Base-by-base conservation (phyloP, 2,888 invertebrate species). In the Mylabris sibirica region DNA sequence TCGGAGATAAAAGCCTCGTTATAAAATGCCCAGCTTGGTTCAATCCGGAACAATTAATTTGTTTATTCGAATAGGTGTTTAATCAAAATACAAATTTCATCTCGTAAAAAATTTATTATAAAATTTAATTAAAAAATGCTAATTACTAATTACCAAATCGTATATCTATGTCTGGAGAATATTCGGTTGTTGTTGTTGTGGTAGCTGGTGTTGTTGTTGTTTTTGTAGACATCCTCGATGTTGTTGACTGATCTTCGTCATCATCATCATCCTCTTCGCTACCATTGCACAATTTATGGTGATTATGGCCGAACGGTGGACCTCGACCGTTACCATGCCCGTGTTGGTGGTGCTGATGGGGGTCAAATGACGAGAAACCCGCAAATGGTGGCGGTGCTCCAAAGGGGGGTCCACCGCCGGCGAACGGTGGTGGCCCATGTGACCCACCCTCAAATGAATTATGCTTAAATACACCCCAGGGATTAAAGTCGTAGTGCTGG, bases 121-220 rank as follows among this genome's bases (percentile, higher is more conserved):
- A 3, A 49, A 35, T 14, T 49, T 9, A 38, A 35, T 60, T 35
- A 17, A 44, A 62, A 63, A 49, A 35, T 1, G 2, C 17, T 49
- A 65, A 60, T 64, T 57, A 9, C 17, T 49, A 65, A 60, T 64
- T 57, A 53, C 64, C 24, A 41, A 69, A 69, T 57, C 69, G 35
- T 24, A 69, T 69, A 53, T 69, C 69, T 3, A 69, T 66, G 41
- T 69, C 69, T 4, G 69, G 69, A 5, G 26, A 34, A 26, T 49
- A 59, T 6, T n/a, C 35, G 24, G 68, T 62, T 6, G 65, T 65
- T n/a, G 68, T 62, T 2, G 62, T 65, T n/a, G 49, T 24, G 22
- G 68, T 34, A n/a, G 64, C 60, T 17, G 65, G 57, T 6, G 65
- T 65, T 12, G 60, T 22, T 17, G 35, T 24, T 5, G 53, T 11